Evolutionary conservation across 2,113 vertebrate genomes (phyloP), one percentile per base, ranked within the genome.

Genomic region (Craseonycteris thonglongyai): DNA sequence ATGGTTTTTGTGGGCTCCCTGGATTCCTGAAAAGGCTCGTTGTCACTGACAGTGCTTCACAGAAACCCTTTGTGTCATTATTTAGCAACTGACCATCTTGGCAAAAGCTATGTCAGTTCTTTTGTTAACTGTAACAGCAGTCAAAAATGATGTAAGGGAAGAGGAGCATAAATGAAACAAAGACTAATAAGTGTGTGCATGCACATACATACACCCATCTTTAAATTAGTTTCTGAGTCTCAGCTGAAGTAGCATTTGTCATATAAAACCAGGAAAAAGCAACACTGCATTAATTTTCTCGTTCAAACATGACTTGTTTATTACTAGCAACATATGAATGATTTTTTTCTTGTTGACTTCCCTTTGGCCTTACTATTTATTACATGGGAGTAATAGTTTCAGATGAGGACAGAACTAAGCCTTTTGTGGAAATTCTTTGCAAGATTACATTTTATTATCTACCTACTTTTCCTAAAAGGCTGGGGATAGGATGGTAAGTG

Each of bases 121-220:
- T 97, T 94, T 95, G 90, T 96, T 96, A 95, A 81, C 86, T 93
- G 1, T 56, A 90, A 63, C 49, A 87, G 72, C 80, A 81, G 79
- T 92, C 83, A 78, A 68, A 93, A 90, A 65, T 56, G 42, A 81
- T 81, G 61, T 63, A n/a, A 75, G 30, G 68, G 42, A 80, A 40
- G 22, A 86, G 69, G 75, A 88, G 61, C 51, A 33, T 63, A n/a
- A 87, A 45, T 9, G 45, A 84, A 95, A 96, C 38, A 28, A 69
- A 90, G 86, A 65, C 80, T 63, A 16, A 1, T 58, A 13, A 0
- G 13, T 56, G 24, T 14, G 8, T 14, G 0, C 15, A 26, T 11
- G 18, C 9, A 5, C 40, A 68, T 28, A 63, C 4, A 35, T 0
- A 47, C 1, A 22, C 35, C 10, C 74, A 38, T 49, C 84, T 83